phyloP scores from a whole-genome alignment of 2,797 vertebrate species.

The Lagocephalus sceleratus region DNA sequence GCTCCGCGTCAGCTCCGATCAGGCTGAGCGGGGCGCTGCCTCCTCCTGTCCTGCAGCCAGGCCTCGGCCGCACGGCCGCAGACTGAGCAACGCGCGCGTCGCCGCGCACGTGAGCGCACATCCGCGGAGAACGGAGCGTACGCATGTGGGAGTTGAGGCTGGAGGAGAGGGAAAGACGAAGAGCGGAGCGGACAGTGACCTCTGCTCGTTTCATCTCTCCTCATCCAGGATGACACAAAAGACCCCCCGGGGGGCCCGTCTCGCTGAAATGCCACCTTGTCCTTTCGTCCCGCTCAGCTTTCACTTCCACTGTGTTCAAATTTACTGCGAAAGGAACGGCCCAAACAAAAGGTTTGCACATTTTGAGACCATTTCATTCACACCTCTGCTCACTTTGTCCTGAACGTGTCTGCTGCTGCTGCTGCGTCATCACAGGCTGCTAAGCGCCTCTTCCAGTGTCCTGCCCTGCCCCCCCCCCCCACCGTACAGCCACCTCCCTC shows the following conservation, averaged over 20 bases:
- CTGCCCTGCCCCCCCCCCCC: conserved; percentile 5
- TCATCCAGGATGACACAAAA: conserved; percentile 40
- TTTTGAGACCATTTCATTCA: too few species aligned
- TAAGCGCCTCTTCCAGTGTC: conserved; percentile 12
- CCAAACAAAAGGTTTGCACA: too few species aligned
- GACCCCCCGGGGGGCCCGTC: conserved; percentile 27
- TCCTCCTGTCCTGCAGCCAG: conserved; percentile 56
- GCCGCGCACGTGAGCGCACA: conserved; percentile 23
- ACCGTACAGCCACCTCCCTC: conserved; percentile 22
- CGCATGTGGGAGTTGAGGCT: conserved; percentile 34
- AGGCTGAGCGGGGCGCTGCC: conserved; percentile 39
- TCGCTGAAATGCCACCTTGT: conserved; percentile 45
- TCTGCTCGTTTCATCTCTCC: conserved; percentile 38
- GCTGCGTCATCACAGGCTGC: too few species aligned
- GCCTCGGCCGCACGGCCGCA: conserved; percentile 28
- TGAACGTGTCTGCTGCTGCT: too few species aligned
- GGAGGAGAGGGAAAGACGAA: conserved; percentile 16
- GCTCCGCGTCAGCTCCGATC: conserved; percentile 88
- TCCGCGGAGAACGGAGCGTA: conserved; percentile 25
- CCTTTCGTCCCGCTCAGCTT: conserved; percentile 14
- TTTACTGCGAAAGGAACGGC: too few species aligned
- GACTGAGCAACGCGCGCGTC: conserved; percentile 29
- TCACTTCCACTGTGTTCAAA: background rate
- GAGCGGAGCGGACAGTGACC: conserved; percentile 26
- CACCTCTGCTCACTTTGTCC: too few species aligned